These are phyloP conservation scores for Forbesichthys agassizii DNA, from an alignment of 2,113 vertebrate genomes.

Conservation along the genomic window DNA sequence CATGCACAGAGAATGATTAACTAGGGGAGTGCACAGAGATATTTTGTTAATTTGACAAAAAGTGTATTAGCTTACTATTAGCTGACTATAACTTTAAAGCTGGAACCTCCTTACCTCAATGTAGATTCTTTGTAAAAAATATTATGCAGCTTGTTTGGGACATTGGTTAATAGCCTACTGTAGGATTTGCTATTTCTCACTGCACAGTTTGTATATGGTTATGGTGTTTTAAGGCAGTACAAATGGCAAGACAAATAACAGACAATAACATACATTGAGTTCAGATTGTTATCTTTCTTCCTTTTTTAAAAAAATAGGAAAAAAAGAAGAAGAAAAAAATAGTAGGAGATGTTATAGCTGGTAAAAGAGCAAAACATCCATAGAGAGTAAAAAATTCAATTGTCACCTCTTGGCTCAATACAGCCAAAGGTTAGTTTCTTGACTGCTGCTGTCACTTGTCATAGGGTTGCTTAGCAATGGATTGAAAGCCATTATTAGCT, in stretches of 20 bases:
- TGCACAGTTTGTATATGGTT: no score
- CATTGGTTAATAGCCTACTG: no score
- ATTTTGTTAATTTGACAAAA: no score
- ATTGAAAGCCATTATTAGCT: conserved; percentile 74
- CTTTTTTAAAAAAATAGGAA: conserved; percentile 12
- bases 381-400: conserved; percentile 61
- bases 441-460: conserved; percentile 75
- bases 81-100: no score
- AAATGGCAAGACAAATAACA: not conserved
- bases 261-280: conserved; percentile 4
- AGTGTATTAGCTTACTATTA: no score
- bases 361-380: conserved; percentile 44
- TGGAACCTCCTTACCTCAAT: no score
- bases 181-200: no score
- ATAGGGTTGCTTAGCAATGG: conserved; percentile 76
- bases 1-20: no score
- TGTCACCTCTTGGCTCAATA: conserved; percentile 73
- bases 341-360: conserved; percentile 17
- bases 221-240: not conserved
- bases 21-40: no score
- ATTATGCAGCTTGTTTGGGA: no score
- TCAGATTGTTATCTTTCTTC: conserved; percentile 20
- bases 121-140: no score
- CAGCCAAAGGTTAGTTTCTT: conserved; percentile 77
- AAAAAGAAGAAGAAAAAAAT: conserved; percentile 1